Evolutionary conservation across 23 tunicate genomes (phyloP).

Genomic region (Phallusia fumigata): DNA sequence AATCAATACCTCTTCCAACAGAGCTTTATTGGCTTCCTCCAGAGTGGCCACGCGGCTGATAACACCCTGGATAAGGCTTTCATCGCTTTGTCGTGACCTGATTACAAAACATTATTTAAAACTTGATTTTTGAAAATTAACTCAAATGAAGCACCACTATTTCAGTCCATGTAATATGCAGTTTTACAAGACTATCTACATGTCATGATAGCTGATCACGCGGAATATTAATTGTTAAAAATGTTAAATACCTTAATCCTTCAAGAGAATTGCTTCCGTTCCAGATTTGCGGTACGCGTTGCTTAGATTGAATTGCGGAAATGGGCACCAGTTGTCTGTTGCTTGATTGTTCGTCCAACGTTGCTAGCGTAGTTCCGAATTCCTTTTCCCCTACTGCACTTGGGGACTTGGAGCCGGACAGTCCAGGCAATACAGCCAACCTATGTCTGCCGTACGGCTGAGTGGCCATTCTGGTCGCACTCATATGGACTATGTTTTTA

Average conservation of each 20-base stretch:
- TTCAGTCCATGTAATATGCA: too few relatives aligned
- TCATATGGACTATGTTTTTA: constrained; percentile 17
- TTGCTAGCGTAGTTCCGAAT: constrained; percentile 35
- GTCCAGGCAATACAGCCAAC: constrained; percentile 79
- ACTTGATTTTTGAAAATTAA: too few relatives aligned
- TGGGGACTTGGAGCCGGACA: constrained; percentile 41
- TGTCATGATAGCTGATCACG: too few relatives aligned
- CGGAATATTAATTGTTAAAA: too few relatives aligned
- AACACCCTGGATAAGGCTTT: constrained; percentile 42
- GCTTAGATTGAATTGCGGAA: constrained; percentile 27
- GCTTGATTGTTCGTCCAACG: constrained; percentile 40
- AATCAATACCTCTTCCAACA: constrained; percentile 74
- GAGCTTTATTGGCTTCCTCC: constrained; percentile 85
- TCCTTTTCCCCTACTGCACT: constrained; percentile 37
- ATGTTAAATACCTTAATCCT: background rate
- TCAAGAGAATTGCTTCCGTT: constrained; percentile 16
- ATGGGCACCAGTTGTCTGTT: constrained; percentile 80
- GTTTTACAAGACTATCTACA: too few relatives aligned
- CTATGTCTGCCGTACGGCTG: constrained; percentile 58
- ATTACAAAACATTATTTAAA: background rate
- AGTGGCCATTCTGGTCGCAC: constrained; percentile 33
- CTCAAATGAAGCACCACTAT: too few relatives aligned
- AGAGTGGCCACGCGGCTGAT: constrained; percentile 39
- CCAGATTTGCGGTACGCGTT: constrained; percentile 2
- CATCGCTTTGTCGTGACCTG: constrained; percentile 64